phyloP scores from a whole-genome alignment of 2,888 invertebrate species.

The Leptopterna dolabrata region DNA sequence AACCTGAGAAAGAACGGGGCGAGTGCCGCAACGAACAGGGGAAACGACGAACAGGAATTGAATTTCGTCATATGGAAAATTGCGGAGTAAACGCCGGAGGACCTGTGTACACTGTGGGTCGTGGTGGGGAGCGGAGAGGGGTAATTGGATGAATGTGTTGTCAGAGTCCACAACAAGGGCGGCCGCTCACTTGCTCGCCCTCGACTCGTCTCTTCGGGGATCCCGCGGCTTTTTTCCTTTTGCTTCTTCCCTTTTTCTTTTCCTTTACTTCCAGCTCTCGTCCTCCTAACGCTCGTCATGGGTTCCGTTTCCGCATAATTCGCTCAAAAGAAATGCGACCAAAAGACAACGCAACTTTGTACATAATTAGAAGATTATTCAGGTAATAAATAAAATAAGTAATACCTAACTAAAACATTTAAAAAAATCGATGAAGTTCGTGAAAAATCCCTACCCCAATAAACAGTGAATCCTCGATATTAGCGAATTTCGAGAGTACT shows the following conservation, averaged over 20 bases:
- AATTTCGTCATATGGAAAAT: slow-evolving; percentile 48
- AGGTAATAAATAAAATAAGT: no score
- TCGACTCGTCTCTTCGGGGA: slow-evolving; percentile 3
- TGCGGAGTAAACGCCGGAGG: slow-evolving; percentile 42
- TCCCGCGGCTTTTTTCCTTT: neutral
- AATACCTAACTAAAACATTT: no score
- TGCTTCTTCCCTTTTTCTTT: neutral
- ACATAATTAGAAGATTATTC: no score
- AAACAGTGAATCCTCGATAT: no score
- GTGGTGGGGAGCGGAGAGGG: neutral
- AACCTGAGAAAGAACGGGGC: neutral
- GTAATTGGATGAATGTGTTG: slow-evolving; percentile 48
- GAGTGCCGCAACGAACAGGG: neutral
- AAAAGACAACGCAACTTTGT: no score
- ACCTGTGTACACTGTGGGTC: neutral
- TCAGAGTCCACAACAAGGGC: slow-evolving; percentile 41
- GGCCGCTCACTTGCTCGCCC: neutral
- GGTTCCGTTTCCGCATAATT: no score
- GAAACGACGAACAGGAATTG: slow-evolving; percentile 26
- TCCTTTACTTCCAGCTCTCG: neutral
- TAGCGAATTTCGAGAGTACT: no score
- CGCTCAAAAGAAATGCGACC: no score
- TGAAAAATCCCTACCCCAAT: no score
- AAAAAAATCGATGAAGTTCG: no score
- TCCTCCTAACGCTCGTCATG: neutral